phyloP scores from a whole-genome alignment of 2,888 invertebrate species.

The Diaperis boleti region DNA sequence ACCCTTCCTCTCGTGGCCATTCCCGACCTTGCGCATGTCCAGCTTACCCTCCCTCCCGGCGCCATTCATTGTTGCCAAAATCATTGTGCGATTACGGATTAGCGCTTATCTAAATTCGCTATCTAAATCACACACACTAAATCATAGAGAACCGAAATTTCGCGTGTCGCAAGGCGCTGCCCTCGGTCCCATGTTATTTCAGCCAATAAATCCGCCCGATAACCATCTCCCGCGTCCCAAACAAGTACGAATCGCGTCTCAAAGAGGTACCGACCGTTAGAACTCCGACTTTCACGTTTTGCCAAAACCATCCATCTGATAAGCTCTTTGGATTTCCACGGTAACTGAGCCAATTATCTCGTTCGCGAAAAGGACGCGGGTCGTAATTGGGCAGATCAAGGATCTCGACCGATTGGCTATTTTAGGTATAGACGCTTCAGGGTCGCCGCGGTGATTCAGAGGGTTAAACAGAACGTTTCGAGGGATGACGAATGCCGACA shows the following conservation, averaged over 20 bases:
- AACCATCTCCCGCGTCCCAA: no score
- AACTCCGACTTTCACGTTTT: not conserved
- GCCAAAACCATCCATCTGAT: slow-evolving; percentile 8
- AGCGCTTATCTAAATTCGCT: not conserved
- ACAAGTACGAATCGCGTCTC: no score
- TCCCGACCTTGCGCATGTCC: no score
- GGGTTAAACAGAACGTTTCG: no score
- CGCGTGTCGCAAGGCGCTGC: not conserved
- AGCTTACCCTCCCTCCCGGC: no score
- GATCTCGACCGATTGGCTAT: no score
- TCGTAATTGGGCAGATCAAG: slow-evolving; percentile 10
- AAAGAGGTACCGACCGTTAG: not conserved
- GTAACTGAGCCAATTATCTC: slow-evolving; percentile 11
- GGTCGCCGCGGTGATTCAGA: no score
- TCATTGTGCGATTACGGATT: no score
- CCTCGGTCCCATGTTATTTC: not conserved
- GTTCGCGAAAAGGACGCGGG: not conserved
- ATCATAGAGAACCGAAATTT: not conserved
- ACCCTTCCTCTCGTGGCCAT: no score
- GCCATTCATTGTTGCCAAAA: no score
- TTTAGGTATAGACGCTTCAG: not conserved
- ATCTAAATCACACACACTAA: not conserved
- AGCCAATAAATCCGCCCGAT: not conserved
- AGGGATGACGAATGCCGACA: no score
- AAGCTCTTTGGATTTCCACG: not conserved